Percentiles rank a stretch among this genome's conserved stretches.
phyloP scores from a whole-genome alignment of 1,140 invertebrate genomes.

The Prorops nasuta region DNA sequence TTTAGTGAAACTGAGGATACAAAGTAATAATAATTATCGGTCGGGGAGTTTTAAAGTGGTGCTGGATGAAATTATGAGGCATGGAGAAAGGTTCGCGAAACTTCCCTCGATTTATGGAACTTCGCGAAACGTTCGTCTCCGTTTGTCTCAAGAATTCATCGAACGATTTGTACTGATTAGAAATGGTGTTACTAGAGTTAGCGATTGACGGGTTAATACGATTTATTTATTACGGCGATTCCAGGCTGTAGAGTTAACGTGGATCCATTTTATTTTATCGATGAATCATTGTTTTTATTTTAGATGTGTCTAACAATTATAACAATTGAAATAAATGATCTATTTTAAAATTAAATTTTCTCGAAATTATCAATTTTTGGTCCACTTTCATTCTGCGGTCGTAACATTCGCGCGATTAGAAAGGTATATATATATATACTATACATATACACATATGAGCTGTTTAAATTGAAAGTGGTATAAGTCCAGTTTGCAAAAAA shows the following conservation, averaged over 20 bases:
- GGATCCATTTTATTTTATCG: too few relatives aligned
- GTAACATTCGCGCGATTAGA: conserved; percentile 27
- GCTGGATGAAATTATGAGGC: conserved; percentile 26
- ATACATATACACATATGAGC: too few relatives aligned
- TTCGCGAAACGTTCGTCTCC: too few relatives aligned
- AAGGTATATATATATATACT: conserved; percentile 27
- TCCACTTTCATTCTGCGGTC: conserved; percentile 33
- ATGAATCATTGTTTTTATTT: too few relatives aligned
- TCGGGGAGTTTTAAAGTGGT: conserved; percentile 26
- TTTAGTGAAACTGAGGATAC: conserved; percentile 32
- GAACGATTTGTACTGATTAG: conserved; percentile 44
- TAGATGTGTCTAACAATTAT: too few relatives aligned
- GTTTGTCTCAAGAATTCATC: conserved; percentile 20
- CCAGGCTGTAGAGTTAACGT: conserved; percentile 31
- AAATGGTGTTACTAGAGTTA: conserved; percentile 38
- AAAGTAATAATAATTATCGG: conserved; percentile 15
- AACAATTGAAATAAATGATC: too few relatives aligned
- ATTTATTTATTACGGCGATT: conserved; percentile 47
- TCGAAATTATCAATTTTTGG: too few relatives aligned
- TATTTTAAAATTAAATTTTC: too few relatives aligned
- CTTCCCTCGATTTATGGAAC: not conserved
- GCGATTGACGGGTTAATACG: conserved; percentile 34
- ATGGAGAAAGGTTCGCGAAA: not conserved
- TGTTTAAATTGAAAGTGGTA: too few relatives aligned
- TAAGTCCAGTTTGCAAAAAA: too few relatives aligned